A percentile compares a stretch with the other conserved stretches of the same genome.
Evolutionary conservation across 2,113 vertebrate genomes (phyloP).

Genomic region (Quiscalus mexicanus): DNA sequence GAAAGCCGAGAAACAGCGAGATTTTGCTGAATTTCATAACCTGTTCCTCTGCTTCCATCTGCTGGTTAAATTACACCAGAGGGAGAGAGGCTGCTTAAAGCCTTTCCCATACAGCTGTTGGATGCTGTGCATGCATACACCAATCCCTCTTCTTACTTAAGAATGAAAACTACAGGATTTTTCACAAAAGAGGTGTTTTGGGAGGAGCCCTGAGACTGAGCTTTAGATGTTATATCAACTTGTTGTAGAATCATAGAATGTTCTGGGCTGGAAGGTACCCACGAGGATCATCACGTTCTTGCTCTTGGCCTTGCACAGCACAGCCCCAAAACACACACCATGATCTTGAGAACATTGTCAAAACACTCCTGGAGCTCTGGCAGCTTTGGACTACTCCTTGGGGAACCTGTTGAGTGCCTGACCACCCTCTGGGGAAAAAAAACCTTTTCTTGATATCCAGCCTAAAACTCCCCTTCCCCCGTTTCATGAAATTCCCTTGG

Average conservation of each 20-base stretch:
- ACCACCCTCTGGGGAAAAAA: background rate
- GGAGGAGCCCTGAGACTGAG: background rate
- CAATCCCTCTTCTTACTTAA: rapidly evolving
- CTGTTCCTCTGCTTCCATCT: slow-evolving; percentile 16
- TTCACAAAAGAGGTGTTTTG: background rate
- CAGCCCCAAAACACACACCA: background rate
- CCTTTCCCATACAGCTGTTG: too few species aligned
- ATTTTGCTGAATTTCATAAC: background rate
- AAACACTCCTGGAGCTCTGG: background rate
- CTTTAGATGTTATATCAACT: rapidly evolving
- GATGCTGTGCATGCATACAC: rapidly evolving
- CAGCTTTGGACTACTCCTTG: background rate
- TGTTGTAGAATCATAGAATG: background rate
- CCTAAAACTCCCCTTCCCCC: background rate
- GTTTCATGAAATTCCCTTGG: background rate
- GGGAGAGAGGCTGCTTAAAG: rapidly evolving
- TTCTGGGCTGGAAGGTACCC: background rate
- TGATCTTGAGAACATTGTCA: background rate
- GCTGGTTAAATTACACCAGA: background rate
- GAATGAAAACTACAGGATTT: rapidly evolving
- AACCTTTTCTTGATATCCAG: background rate
- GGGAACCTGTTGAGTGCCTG: background rate
- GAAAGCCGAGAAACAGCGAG: background rate
- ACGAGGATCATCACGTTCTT: background rate
- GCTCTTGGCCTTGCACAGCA: background rate